Evolutionary conservation across 2,888 invertebrate genomes (phyloP), one percentile per base, ranked within the genome.

Genomic region (Polyommatus iphigenia): DNA sequence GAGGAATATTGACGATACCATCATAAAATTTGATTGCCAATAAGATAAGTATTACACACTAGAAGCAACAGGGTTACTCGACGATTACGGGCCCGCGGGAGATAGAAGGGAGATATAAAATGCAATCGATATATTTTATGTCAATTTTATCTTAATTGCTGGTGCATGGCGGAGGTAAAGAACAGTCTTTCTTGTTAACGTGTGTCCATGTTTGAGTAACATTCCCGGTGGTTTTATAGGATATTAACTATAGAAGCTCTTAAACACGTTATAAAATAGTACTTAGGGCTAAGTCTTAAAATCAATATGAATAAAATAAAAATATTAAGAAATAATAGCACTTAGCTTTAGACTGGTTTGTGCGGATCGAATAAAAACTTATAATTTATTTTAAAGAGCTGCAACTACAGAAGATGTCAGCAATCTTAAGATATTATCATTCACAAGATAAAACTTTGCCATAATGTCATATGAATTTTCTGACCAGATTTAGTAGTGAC

Each of bases 81-180:
- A 76, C 80, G 80, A 82, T 82, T 81, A 81, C 81, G 78, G 71
- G 75, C 79, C 80, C 76, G 76, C 75, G 57, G 72, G 77, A 76
- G 73, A 82, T 82, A 83, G 82, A 80, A 82, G 80, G 79, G 77
- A 81, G 82, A 83, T 83, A 83, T 82, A 83, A 82, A 82, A 81
- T 77, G 82, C 82, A 83, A 83, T 83, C 82, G 82, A 82, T 82
- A 83, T 83, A 83, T 83, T 82, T 83, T 82, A 83, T 82, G 83
- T 83, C 83, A 82, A 81, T 83, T 83, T 83, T 83, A 83, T 83
- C 83, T 83, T 83, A 83, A 83, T 83, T 83, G 83, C 83, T 81
- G 80, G 83, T 80, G 83, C 82, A 81, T 81, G 81, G 81, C 79
- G 77, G 72, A 75, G 78, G 82, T 81, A 81, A 80, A 81, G 81